Evolutionary conservation across 2,113 vertebrate genomes (phyloP), one percentile per base, ranked within the genome.

Genomic region (Rhinichthys klamathensis): DNA sequence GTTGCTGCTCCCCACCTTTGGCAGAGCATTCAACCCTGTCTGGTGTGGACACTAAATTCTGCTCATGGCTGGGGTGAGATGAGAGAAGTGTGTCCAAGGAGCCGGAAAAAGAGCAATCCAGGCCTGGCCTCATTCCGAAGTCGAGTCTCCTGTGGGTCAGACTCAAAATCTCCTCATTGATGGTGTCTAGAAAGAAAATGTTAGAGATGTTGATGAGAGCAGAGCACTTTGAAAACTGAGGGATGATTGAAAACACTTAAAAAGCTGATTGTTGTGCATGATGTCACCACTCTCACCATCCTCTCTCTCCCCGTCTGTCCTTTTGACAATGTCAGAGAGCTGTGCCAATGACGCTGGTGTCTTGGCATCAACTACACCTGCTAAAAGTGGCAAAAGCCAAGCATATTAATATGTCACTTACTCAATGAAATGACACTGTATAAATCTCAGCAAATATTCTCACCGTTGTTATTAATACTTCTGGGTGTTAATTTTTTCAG

Each of bases 61-160:
- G 80, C 41, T 70, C 54, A 58, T 75, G 61, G 56, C 73, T 76
- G 61, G 60, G 56, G 58, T 82, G 67, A 51, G 61, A 75, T 58
- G 58, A 10, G 73, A 32, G 41, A 60, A n/a, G 44, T n/a, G 49
- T 93, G 82, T 97, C 95, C 2, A 89, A 91, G 86, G 91, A 92
- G 87, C 86, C 91, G 86, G 93, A 96, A 91, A 97, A 97, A 0
- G 96, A 95, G 23, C 94, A 95, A 92, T 97, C 96, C 21, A 95
- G 94, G 27, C 85, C 95, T 77, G 94, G 93, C 78, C 91, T 94
- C 63, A 92, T 92, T 87, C 93, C 87, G 23, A 92, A 93, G 90
- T 95, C 94, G 0, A 90, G 86, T 35, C 94, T 94, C 0, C 92
- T 85, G 0, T 90, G 90, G 0, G 96, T 96, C 88, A 97, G 94